Conservation (phyloP, 2,113 vertebrate genomes). For the Zosterops pallidus region DNA sequence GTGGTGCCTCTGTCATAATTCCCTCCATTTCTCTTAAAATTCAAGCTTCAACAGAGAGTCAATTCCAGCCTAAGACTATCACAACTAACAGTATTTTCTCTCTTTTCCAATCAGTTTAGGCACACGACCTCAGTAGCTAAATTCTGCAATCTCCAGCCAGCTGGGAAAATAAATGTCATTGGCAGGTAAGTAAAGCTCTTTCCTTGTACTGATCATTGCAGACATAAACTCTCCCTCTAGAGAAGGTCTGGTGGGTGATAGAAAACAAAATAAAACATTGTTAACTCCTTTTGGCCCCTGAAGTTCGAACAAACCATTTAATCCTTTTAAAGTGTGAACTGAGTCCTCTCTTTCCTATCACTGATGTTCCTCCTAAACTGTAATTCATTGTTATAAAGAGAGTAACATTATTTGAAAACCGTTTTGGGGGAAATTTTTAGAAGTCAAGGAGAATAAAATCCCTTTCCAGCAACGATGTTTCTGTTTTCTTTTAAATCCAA, state of each 20-base stretch:
- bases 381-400: not conserved
- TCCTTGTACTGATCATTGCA: not conserved
- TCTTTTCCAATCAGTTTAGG: not conserved
- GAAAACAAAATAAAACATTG: not conserved
- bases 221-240: not conserved
- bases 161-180: not conserved
- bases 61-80: not conserved
- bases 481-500: not conserved
- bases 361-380: not conserved
- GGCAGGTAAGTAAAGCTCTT: not conserved
- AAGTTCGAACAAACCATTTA: not conserved
- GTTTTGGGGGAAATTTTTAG: not conserved
- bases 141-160: not conserved
- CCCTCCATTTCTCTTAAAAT: not conserved
- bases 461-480: not conserved
- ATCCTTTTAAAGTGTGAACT: not conserved
- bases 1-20: constrained; percentile 3
- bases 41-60: not conserved
- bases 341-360: not conserved
- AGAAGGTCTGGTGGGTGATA: not conserved
- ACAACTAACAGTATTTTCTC: not conserved
- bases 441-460: not conserved
- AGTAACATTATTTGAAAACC: not conserved
- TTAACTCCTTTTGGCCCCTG: not conserved
- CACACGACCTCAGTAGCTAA: not conserved